phyloP scores from a whole-genome alignment of 2,797 vertebrate genomes.

The Danio aesculapii region DNA sequence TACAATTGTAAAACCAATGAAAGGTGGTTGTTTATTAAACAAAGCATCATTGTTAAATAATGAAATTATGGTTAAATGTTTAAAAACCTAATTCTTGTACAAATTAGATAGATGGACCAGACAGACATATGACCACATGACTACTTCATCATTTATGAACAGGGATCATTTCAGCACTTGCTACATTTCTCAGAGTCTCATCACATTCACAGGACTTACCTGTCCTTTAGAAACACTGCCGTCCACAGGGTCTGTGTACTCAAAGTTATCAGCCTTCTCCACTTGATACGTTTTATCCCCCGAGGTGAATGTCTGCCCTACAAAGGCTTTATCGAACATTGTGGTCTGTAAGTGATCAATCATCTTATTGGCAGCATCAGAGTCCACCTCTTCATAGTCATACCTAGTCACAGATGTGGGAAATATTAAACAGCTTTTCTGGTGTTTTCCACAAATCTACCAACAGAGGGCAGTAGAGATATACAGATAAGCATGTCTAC shows the following conservation, averaged over 20 bases:
- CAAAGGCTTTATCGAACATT: constrained; percentile 89
- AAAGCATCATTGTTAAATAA: not conserved
- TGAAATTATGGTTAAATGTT: not conserved
- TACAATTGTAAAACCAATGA: too few relatives aligned
- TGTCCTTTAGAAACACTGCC: constrained; percentile 95
- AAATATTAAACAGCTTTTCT: not conserved
- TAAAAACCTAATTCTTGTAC: not conserved
- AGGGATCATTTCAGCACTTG: not conserved
- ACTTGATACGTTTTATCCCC: constrained; percentile 92
- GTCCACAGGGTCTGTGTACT: constrained; percentile 95
- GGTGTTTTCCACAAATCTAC: not conserved
- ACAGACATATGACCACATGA: not conserved
- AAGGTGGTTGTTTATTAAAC: not conserved
- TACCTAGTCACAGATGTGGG: constrained; percentile 78
- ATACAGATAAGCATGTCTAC: not conserved
- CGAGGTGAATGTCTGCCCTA: constrained; percentile 87
- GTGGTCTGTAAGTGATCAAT: constrained; percentile 90
- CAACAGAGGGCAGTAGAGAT: constrained; percentile 50
- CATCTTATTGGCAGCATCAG: constrained; percentile 92
- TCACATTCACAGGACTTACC: constrained; percentile 73
- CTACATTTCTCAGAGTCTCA: not conserved
- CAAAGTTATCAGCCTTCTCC: constrained; percentile 93
- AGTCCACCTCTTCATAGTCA: constrained; percentile 96
- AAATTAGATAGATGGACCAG: not conserved
- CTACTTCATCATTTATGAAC: not conserved